Conservation (phyloP, 2,113 vertebrate species). For the Syrmaticus mikado region DNA sequence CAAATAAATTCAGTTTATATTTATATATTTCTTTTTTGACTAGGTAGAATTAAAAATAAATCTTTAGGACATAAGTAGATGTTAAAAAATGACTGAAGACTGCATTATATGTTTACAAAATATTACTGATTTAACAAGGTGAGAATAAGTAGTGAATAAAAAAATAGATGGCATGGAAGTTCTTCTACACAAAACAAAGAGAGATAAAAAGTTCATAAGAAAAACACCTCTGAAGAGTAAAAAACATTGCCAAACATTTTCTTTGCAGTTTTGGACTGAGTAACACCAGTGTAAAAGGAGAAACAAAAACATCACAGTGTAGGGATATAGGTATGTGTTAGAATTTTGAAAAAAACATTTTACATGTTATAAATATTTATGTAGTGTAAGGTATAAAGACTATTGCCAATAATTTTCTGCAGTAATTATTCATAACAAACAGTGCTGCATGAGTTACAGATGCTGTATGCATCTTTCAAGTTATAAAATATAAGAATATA, state of each 20-base stretch:
- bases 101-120: not conserved
- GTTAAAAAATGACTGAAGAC: not conserved
- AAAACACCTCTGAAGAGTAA: not conserved
- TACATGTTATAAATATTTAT: not conserved
- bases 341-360: not conserved
- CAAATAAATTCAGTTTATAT: not conserved
- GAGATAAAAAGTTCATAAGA: conserved; percentile 3
- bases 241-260: not conserved
- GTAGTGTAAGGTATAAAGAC: not conserved
- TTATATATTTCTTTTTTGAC: not conserved
- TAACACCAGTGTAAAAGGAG: not conserved
- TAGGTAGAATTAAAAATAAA: not conserved
- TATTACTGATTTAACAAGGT: not conserved
- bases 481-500: not conserved
- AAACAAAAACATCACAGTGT: not conserved
- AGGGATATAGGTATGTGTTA: not conserved
- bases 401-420: not conserved
- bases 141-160: not conserved
- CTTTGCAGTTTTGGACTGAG: not conserved
- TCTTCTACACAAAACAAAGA: not conserved
- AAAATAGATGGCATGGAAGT: not conserved
- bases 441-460: not conserved
- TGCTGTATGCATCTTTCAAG: not conserved
- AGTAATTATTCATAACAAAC: not conserved
- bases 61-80: not conserved